A percentile compares a stretch with the other conserved stretches of the same genome.
Conservation (phyloP, 2,113 vertebrate genomes). For the Hemicordylus capensis region DNA sequence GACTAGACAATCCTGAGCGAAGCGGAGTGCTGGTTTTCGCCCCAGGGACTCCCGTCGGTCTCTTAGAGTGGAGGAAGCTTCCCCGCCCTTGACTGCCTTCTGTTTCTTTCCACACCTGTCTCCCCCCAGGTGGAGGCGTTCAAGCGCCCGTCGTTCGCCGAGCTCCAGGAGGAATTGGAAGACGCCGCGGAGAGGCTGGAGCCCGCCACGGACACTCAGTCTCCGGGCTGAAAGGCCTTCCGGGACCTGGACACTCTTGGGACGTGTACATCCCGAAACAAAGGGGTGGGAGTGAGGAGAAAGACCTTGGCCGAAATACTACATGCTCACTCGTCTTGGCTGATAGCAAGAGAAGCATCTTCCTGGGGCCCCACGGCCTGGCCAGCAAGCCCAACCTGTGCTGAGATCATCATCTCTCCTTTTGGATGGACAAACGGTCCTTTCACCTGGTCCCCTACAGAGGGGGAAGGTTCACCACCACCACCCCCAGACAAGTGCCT, state of each 20-base stretch:
- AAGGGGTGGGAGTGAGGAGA: not conserved
- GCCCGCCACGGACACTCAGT: constrained; percentile 23
- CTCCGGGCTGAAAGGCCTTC: constrained; percentile 13
- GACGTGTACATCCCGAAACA: not conserved
- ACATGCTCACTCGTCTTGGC: too few species aligned
- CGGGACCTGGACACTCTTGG: not conserved
- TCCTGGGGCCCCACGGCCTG: not conserved
- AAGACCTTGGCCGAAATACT: not conserved
- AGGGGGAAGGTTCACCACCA: too few species aligned
- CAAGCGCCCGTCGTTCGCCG: constrained; percentile 82
- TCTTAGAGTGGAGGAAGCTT: not conserved
- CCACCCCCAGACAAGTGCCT: too few species aligned
- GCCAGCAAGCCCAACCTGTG: not conserved
- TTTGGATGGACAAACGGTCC: not conserved
- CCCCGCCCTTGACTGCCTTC: not conserved
- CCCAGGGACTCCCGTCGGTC: too few species aligned
- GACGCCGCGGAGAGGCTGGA: constrained; percentile 81
- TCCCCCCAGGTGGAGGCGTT: constrained; percentile 81
- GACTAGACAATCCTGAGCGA: too few species aligned
- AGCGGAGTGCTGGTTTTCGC: too few species aligned
- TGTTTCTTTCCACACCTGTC: not conserved
- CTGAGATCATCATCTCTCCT: too few species aligned
- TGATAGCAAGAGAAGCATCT: not conserved
- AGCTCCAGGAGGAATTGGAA: constrained; percentile 83
- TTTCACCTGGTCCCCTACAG: not conserved